phyloP scores from a whole-genome alignment of 2,888 invertebrate genomes.

The Dryobota labecula region DNA sequence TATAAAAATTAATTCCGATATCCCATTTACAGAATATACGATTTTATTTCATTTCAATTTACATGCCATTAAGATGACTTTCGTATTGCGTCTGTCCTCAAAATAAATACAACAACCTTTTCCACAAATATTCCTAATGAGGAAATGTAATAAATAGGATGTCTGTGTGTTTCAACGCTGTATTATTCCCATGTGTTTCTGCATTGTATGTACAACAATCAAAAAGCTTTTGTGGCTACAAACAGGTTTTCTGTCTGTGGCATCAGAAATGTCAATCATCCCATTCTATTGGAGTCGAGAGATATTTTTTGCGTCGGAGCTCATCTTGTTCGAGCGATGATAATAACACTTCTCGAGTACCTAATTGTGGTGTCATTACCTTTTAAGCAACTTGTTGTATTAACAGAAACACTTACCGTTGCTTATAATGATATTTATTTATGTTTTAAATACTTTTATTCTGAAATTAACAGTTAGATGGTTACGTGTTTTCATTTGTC shows the following conservation, averaged over 20 bases:
- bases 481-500: constrained; percentile 44
- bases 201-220: constrained; percentile 52
- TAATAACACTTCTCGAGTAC: constrained; percentile 74
- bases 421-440: constrained; percentile 55
- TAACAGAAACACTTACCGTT: constrained; percentile 71
- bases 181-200: constrained; percentile 26
- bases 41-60: no score
- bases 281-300: constrained; percentile 73
- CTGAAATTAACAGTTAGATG: constrained; percentile 28
- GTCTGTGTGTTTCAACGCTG: constrained; percentile 17
- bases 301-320: constrained; percentile 68
- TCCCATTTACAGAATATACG: no score
- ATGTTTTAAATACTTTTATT: constrained; percentile 32
- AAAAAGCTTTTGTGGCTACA: constrained; percentile 60
- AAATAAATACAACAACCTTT: constrained; percentile 3
- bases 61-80: constrained; percentile 36
- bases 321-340: constrained; percentile 71
- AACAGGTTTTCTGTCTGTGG: constrained; percentile 71
- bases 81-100: constrained; percentile 12
- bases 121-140: constrained; percentile 18
- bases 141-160: constrained; percentile 18
- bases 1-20: no score
- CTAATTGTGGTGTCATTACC: constrained; percentile 75
- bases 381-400: constrained; percentile 70
- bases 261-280: constrained; percentile 77